These are phyloP conservation scores for Drosophila basisetae DNA, from an alignment of 2,888 invertebrate genomes.

Conservation along the genomic window DNA sequence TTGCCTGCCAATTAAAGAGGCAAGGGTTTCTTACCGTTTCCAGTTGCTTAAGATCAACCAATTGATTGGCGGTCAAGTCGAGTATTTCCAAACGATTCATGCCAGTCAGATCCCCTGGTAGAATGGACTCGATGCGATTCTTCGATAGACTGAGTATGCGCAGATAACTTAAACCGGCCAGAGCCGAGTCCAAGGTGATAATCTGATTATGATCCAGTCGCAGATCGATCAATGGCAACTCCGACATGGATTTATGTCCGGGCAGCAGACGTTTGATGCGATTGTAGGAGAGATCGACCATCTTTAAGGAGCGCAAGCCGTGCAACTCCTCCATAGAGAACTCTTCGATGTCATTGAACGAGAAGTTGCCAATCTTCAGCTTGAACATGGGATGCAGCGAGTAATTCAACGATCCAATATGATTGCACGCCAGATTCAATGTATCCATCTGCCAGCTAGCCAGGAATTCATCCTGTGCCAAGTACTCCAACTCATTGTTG, in stretches of 20 bases:
- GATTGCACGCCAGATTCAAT: constrained; percentile 90
- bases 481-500: constrained; percentile 90
- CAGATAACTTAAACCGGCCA: constrained; percentile 91
- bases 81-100: constrained; percentile 90
- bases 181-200: constrained; percentile 89
- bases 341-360: constrained; percentile 90
- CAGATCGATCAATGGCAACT: constrained; percentile 90
- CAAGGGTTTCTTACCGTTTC: constrained; percentile 88
- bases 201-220: constrained; percentile 91
- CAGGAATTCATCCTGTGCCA: constrained; percentile 91
- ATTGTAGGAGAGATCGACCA: constrained; percentile 92
- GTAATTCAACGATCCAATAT: constrained; percentile 89
- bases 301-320: constrained; percentile 89
- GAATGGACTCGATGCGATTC: constrained; percentile 90
- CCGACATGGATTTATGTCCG: constrained; percentile 92
- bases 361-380: constrained; percentile 90
- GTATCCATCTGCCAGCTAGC: constrained; percentile 90
- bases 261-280: constrained; percentile 89
- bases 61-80: constrained; percentile 91
- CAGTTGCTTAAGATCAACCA: constrained; percentile 92
- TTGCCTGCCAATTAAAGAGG: neutral
- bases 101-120: constrained; percentile 92
- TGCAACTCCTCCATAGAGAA: constrained; percentile 93
- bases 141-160: constrained; percentile 90
- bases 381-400: constrained; percentile 90